Base-by-base conservation (phyloP, 2,888 invertebrate genomes). In the Ochlodes sylvanus region DNA sequence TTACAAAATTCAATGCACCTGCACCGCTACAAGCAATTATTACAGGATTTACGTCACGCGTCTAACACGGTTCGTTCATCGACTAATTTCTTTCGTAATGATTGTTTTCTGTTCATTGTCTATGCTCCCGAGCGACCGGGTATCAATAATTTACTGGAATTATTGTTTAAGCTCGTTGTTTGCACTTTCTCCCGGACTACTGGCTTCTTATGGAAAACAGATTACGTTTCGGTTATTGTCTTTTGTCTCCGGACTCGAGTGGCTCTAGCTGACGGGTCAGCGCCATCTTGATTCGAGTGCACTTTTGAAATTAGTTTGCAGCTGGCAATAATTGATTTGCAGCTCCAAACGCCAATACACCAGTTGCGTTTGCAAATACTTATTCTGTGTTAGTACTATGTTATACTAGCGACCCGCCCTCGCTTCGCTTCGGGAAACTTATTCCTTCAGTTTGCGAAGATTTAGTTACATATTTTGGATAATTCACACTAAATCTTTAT, bases 181-280 rank as follows among this genome's bases (percentile, higher is more conserved):
- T 87, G 83, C 73, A 86, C 87, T 88, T 88, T 89, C 88, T 77
- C 83, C 72, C 63, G 71, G 81, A 85, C 87, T 86, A 83, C 84
- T 81, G 83, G 79, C 72, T 79, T 80, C 75, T 76, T 71, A 75
- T 76, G 72, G 75, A 80, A 76, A 80, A 79, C 75, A 77, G 79
- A 84, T 85, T 82, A 77, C 78, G 79, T 83, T 82, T 79, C 77
- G 72, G 75, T 76, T 77, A 81, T 85, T 85, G 84, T 85, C 81
- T 81, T 77, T 84, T 82, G 82, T 83, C 80, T 79, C 75, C 73
- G 71, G 74, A 71, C 70, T 77, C 66, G 73, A 75, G 76, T 60
- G 67, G 73, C 61, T 76, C 77, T 70, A 78, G 80, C 73, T 80
- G 79, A 76, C 79, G 73, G 72, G 78, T 71, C 75, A 77, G 76